Evolutionary conservation across 2,797 vertebrate genomes (phyloP).

Genomic region (Myotis findleyi): DNA sequence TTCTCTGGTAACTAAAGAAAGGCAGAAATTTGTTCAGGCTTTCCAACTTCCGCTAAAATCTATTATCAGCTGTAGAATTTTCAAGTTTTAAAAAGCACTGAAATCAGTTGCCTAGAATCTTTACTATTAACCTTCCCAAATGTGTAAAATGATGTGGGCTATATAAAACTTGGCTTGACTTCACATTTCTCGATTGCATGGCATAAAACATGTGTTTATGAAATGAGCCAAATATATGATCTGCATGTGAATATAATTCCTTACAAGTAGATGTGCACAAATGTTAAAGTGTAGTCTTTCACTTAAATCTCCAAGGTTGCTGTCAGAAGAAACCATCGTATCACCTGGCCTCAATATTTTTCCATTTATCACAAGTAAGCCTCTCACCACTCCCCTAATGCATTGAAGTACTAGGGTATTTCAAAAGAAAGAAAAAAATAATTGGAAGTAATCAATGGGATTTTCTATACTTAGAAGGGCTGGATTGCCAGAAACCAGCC

Average conservation of each 20-base stretch:
- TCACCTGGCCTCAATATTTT: conserved; percentile 26
- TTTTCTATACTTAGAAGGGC: conserved; percentile 41
- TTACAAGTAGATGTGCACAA: conserved; percentile 53
- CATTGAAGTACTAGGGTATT: conserved; percentile 13
- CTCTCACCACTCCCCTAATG: neutral
- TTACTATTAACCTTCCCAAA: conserved; percentile 69
- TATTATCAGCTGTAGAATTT: conserved; percentile 51
- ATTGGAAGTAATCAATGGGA: conserved; percentile 65
- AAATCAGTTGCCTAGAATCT: conserved; percentile 60
- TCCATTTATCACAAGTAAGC: conserved; percentile 47
- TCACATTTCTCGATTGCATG: conserved; percentile 63
- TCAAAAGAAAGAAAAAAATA: conserved; percentile 63
- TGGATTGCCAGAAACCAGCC: conserved; percentile 51
- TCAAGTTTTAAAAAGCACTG: conserved; percentile 64
- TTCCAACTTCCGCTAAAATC: conserved; percentile 42
- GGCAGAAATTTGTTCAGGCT: conserved; percentile 57
- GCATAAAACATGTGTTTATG: conserved; percentile 65
- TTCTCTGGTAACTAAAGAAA: conserved; percentile 58
- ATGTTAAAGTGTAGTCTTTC: conserved; percentile 31
- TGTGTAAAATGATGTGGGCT: conserved; percentile 62
- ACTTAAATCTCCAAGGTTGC: neutral
- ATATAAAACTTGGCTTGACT: conserved; percentile 66
- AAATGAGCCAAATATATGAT: conserved; percentile 70
- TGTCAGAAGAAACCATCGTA: conserved; percentile 32
- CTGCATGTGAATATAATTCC: conserved; percentile 63